Percentiles rank a stretch among this genome's conserved stretches.
Evolutionary conservation across 2,797 vertebrate species (phyloP).

Genomic region (Ptychadena robeensis): DNA sequence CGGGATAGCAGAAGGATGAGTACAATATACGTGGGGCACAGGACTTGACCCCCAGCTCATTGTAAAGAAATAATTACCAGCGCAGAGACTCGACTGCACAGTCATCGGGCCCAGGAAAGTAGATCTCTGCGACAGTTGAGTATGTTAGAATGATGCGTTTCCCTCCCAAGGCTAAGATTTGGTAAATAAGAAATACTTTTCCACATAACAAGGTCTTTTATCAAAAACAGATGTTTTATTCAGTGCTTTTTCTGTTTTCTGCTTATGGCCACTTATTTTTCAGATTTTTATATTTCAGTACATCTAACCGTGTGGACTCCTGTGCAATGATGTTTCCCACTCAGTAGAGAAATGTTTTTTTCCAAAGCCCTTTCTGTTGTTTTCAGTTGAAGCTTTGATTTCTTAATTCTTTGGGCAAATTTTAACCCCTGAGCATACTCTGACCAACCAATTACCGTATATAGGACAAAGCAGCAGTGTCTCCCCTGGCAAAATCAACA

Average conservation of each 20-base stretch:
- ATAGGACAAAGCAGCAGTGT: too few species aligned
- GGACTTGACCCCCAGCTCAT: constrained; percentile 43
- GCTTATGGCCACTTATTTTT: constrained; percentile 44
- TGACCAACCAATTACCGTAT: too few species aligned
- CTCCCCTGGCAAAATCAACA: too few species aligned
- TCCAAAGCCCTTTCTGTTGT: neutral
- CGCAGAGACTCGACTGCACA: constrained; percentile 26
- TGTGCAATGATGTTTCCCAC: neutral
- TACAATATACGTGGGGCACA: constrained; percentile 41
- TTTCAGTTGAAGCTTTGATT: neutral
- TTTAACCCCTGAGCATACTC: too few species aligned
- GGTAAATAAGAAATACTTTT: constrained; percentile 50
- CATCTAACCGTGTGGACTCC: neutral
- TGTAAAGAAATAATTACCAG: constrained; percentile 58
- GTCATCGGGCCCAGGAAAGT: constrained; percentile 23
- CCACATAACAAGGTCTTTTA: constrained; percentile 38
- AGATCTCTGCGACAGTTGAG: constrained; percentile 30
- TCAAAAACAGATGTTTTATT: constrained; percentile 38
- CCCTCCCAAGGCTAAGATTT: constrained; percentile 49
- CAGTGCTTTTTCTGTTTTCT: constrained; percentile 12
- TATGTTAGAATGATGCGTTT: constrained; percentile 19
- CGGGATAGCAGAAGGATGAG: constrained; percentile 28
- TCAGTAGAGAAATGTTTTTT: neutral
- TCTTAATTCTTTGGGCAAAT: neutral
- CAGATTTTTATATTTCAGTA: constrained; percentile 26